Evolutionary conservation across 2,113 vertebrate species (phyloP).

Genomic region (Periophthalmus modestus): DNA sequence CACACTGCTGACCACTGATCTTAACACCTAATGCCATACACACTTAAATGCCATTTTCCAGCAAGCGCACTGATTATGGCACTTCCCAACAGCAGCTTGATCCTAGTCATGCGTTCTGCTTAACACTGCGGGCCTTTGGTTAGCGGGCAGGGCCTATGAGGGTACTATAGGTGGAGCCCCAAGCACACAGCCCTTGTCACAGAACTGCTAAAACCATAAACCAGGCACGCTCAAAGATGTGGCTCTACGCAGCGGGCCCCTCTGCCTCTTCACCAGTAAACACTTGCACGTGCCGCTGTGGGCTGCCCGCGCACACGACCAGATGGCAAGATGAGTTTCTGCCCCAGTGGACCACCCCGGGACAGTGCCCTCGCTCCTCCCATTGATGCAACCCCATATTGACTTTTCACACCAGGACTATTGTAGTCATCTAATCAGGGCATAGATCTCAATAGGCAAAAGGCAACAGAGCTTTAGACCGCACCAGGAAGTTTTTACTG

Average conservation of each 20-base stretch:
- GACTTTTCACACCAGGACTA: conserved; percentile 59
- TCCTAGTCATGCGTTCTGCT: conserved; percentile 48
- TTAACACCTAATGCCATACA: conserved; percentile 15
- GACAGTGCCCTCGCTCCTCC: conserved; percentile 35
- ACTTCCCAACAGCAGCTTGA: conserved; percentile 34
- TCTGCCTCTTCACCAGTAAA: conserved; percentile 7
- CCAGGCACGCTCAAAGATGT: conserved; percentile 19
- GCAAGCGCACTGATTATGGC: conserved; percentile 14
- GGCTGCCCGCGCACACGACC: conserved; percentile 27
- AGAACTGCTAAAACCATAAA: conserved; percentile 18
- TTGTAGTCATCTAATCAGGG: conserved; percentile 57
- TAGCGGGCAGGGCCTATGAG: conserved; percentile 31
- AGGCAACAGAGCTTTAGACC: conserved; percentile 11
- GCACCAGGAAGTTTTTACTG: conserved; percentile 22
- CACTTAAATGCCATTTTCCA: conserved; percentile 21
- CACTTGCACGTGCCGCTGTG: conserved; percentile 18
- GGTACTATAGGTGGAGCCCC: conserved; percentile 19
- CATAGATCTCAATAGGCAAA: conserved; percentile 39
- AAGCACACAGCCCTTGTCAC: background rate
- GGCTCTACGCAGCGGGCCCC: conserved; percentile 7
- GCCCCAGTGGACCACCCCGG: conserved; percentile 52
- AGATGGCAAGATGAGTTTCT: conserved; percentile 60
- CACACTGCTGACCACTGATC: conserved; percentile 28
- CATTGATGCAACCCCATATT: conserved; percentile 51
- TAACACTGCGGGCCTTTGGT: conserved; percentile 34